Conservation (phyloP, 1,140 invertebrate species). For the Hypothenemus hampei region DNA sequence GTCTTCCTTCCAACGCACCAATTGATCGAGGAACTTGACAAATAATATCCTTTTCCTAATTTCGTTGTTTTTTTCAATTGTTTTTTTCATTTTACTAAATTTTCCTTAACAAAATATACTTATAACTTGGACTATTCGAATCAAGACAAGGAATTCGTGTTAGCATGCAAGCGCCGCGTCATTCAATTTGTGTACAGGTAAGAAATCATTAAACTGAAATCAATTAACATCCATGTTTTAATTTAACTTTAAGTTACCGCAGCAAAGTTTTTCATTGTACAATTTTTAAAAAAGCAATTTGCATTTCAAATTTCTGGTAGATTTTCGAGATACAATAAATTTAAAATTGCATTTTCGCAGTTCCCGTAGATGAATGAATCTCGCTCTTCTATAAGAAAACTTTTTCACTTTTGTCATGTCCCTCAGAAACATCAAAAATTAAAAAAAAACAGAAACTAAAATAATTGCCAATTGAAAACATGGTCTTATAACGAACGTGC, state of each 20-base stretch:
- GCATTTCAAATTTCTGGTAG: conserved; percentile 14
- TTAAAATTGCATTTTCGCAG: conserved; percentile 9
- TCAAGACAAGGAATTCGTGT: conserved; percentile 66
- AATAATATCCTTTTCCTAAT: conserved; percentile 72
- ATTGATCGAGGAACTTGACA: conserved; percentile 69
- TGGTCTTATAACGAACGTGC: too few relatives aligned
- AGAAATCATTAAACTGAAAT: too few relatives aligned
- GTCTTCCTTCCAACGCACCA: conserved; percentile 78
- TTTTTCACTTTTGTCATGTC: too few relatives aligned
- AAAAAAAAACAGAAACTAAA: too few relatives aligned
- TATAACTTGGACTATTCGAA: conserved; percentile 57
- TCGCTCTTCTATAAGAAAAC: too few relatives aligned
- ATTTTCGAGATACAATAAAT: conserved; percentile 1
- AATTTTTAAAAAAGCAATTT: conserved; percentile 15
- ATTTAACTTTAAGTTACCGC: too few relatives aligned
- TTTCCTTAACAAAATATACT: conserved; percentile 50
- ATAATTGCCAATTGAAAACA: too few relatives aligned
- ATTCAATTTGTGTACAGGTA: conserved; percentile 67
- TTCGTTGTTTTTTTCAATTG: background rate
- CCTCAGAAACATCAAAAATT: too few relatives aligned
- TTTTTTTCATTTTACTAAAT: background rate
- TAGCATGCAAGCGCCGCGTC: conserved; percentile 70
- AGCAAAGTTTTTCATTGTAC: too few relatives aligned
- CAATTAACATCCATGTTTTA: background rate
- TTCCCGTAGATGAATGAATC: background rate